phyloP scores from a whole-genome alignment of 2,888 invertebrate species.

The Philonicus albiceps region DNA sequence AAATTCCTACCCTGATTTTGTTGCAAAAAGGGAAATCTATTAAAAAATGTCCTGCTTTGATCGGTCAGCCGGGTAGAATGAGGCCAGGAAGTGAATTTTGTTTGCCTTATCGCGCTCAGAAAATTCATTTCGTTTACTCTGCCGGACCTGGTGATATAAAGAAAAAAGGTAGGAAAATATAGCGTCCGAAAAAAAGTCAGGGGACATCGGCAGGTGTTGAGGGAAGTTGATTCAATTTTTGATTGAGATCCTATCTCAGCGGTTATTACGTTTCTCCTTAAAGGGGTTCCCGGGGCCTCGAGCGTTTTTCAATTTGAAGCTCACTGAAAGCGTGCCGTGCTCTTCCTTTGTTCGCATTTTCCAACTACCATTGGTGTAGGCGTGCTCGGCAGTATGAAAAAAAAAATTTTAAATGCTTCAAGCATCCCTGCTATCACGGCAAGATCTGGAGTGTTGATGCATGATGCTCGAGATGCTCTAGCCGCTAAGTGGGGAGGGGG shows the following conservation, averaged over 20 bases:
- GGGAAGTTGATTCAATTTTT: constrained; percentile 14
- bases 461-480: background rate
- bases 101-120: background rate
- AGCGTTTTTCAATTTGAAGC: background rate
- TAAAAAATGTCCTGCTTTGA: background rate
- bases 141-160: background rate
- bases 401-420: background rate
- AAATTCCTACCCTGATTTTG: background rate
- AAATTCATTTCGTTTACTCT: background rate
- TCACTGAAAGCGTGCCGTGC: background rate
- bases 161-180: background rate
- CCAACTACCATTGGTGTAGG: background rate
- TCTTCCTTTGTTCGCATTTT: background rate
- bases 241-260: background rate
- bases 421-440: background rate
- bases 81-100: background rate
- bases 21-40: background rate
- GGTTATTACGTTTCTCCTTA: background rate
- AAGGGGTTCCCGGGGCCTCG: background rate
- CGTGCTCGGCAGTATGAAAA: background rate
- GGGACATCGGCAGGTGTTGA: background rate
- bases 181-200: background rate
- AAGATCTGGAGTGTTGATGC: background rate
- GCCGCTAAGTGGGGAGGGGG: background rate
- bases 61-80: background rate